A percentile compares a stretch with the other conserved stretches of the same genome.
Conservation (phyloP, 2,113 vertebrate species). For the Odocoileus hemionus region DNA sequence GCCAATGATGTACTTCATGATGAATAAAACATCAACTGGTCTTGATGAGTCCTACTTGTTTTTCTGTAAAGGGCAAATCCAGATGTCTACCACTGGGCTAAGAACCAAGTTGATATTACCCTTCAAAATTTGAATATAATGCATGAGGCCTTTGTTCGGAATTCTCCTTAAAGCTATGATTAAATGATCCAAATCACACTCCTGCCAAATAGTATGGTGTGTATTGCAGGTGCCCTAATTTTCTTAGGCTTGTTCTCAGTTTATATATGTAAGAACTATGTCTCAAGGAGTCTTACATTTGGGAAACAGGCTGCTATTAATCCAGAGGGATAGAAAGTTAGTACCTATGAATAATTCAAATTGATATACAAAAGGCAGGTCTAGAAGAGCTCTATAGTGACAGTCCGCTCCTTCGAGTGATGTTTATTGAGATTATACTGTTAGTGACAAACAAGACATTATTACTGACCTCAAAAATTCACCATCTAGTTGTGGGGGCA, state of each 20-base stretch:
- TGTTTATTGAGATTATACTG: background rate
- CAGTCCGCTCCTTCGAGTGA: background rate
- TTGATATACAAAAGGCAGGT: background rate
- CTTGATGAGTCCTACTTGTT: background rate
- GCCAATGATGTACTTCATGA: background rate
- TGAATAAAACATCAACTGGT: background rate
- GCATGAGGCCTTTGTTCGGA: background rate
- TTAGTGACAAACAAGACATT: background rate
- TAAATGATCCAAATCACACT: background rate
- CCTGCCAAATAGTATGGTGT: background rate
- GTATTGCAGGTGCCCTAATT: background rate
- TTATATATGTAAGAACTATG: background rate
- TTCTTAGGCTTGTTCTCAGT: background rate
- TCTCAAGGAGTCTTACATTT: background rate
- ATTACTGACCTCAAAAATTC: background rate
- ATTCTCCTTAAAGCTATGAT: background rate
- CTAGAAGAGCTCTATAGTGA: background rate
- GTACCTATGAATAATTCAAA: background rate
- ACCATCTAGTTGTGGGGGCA: fast-evolving
- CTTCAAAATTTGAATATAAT: background rate
- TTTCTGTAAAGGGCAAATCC: background rate
- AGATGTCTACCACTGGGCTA: background rate
- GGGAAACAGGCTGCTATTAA: background rate
- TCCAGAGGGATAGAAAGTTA: background rate
- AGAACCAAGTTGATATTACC: background rate